Evolutionary conservation across 2,797 vertebrate species (phyloP).

Genomic region (Lemur catta): DNA sequence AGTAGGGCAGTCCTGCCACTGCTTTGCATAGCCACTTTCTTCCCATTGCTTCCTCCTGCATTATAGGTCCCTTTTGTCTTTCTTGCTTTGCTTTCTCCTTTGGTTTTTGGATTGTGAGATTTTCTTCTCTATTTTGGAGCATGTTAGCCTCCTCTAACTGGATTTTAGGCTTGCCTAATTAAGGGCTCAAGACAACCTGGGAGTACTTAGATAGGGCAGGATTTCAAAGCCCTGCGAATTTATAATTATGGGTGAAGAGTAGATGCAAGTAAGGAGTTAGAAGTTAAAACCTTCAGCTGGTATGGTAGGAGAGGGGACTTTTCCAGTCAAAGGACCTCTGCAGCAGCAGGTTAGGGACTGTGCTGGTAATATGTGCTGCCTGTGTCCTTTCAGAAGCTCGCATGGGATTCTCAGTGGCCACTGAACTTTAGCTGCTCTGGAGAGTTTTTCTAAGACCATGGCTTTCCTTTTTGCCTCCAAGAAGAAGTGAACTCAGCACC

Average conservation of each 20-base stretch:
- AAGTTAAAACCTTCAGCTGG: background rate
- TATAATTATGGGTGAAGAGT: conserved; percentile 8
- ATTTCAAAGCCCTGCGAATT: background rate
- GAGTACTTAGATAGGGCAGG: background rate
- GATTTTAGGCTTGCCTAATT: background rate
- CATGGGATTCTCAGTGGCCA: background rate
- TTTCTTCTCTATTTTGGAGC: background rate
- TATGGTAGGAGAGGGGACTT: background rate
- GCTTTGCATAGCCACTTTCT: background rate
- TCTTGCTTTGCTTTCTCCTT: conserved; percentile 9
- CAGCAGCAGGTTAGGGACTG: background rate
- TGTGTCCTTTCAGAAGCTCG: background rate
- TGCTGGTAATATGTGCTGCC: too few relatives aligned
- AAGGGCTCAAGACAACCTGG: background rate
- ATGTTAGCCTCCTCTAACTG: background rate
- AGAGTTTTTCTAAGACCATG: background rate
- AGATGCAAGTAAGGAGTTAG: background rate
- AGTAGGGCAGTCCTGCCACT: background rate
- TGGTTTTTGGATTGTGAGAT: background rate
- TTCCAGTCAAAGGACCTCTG: background rate
- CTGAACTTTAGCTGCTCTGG: background rate
- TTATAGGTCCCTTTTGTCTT: background rate
- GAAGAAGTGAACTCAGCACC: background rate
- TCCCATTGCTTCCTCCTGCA: background rate
- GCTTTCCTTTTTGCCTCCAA: background rate